Evolutionary conservation across 1,140 invertebrate species (phyloP).

Genomic region (Calycopis cecrops): DNA sequence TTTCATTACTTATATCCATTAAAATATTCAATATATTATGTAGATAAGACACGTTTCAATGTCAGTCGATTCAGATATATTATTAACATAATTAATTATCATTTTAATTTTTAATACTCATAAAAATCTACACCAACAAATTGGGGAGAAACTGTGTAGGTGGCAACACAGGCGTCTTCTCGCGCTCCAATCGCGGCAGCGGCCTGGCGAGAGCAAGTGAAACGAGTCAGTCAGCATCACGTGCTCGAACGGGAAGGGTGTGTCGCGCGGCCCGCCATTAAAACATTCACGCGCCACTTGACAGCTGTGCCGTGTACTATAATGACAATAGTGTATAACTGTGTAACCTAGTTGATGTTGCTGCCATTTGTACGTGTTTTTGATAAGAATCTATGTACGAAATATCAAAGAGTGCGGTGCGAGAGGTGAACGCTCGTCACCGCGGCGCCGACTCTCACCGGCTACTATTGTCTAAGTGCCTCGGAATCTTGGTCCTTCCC

Average conservation of each 20-base stretch:
- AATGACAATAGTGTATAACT: slow-evolving; percentile 53
- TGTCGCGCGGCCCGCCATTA: slow-evolving; percentile 29
- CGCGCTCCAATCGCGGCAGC: slow-evolving; percentile 52
- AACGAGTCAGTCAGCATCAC: slow-evolving; percentile 68
- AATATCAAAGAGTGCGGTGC: slow-evolving; percentile 42
- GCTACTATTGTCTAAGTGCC: slow-evolving; percentile 70
- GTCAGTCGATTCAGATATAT: too few relatives aligned
- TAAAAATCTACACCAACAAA: slow-evolving; percentile 6
- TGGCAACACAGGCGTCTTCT: slow-evolving; percentile 45
- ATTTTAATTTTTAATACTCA: too few relatives aligned
- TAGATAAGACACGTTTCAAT: too few relatives aligned
- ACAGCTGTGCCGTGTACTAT: slow-evolving; percentile 54
- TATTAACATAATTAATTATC: too few relatives aligned
- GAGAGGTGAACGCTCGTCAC: slow-evolving; percentile 71
- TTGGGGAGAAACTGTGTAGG: slow-evolving; percentile 30
- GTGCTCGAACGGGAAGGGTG: slow-evolving; percentile 51
- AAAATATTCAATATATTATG: too few relatives aligned
- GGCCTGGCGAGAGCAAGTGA: slow-evolving; percentile 52
- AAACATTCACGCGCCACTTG: slow-evolving; percentile 61
- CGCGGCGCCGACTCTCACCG: slow-evolving; percentile 69
- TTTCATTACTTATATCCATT: too few relatives aligned
- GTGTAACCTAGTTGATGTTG: slow-evolving; percentile 54
- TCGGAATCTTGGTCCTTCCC: slow-evolving; percentile 71
- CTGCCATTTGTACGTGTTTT: slow-evolving; percentile 38
- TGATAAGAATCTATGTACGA: slow-evolving; percentile 26